Base-by-base conservation (phyloP, 2,113 vertebrate genomes). In the Pterocles gutturalis region DNA sequence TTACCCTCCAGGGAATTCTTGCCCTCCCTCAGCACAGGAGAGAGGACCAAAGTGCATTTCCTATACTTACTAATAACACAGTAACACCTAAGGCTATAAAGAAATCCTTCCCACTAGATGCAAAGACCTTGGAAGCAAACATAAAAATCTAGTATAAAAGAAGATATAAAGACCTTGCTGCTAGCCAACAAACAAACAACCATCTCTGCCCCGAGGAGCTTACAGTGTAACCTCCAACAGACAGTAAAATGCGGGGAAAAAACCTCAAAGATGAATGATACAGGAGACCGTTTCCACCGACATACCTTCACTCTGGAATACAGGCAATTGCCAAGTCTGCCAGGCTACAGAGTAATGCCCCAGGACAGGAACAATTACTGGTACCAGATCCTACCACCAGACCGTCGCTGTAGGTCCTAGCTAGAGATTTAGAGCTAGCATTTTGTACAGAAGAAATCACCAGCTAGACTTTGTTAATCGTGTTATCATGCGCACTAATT, bases 371-470 rank as follows among this genome's bases (percentile, higher is more conserved):
- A 38, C 14, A 48, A 36, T 11, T 28, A 45, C 7, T 9, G 25
- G 43, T 0, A 29, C 26, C 58, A 81, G 28, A 46, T 90, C 79
- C 89, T 69, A 95, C 82, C 72, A 78, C 28, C 84, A 73, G 64
- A 89, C 29, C 28, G 17, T n/a, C 21, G 38, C 94, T 77, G 85
- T 64, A 69, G 71, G 87, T 91, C 90, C 81, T 89, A 41, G 45
- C 29, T 70, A 93, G 33, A 77, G 95, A 96, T 97, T 97, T 96
- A 97, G 91, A 94, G 97, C 94, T 65, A 71, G 45, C 96, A 95
- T 98, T 98, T 98, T 97, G 98, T 95, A 91, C 77, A 96, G 96
- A 98, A 96, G 95, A 95, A 96, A 98, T 97, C 97, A 97, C 96
- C 97, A 96, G 91, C 96, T 93, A 96, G 92, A 94, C 96, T 91